Percentiles rank a stretch among this genome's conserved stretches.
phyloP scores from a whole-genome alignment of 2,113 vertebrate genomes.

The Proteles cristata region DNA sequence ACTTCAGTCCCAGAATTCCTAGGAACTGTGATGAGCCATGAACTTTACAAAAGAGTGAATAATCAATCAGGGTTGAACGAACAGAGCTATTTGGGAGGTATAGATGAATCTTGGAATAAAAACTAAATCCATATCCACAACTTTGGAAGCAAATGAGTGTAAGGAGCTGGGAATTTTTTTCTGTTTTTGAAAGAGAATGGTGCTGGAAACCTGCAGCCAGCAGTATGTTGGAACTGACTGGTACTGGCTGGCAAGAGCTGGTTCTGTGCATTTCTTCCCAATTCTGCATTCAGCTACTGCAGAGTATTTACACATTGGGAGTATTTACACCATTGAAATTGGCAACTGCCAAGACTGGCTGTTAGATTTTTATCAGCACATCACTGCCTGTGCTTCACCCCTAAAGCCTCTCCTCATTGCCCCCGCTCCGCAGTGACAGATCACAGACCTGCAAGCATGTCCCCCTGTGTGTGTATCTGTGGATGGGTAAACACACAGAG shows the following conservation, averaged over 20 bases:
- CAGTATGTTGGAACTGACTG: background rate
- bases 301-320: background rate
- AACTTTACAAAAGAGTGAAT: constrained; percentile 56
- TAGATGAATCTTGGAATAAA: constrained; percentile 3
- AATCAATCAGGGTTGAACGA: background rate
- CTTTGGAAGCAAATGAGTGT: background rate
- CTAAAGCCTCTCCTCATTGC: background rate
- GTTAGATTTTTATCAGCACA: background rate
- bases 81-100: background rate
- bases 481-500: background rate
- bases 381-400: background rate
- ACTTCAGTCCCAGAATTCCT: constrained; percentile 19
- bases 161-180: background rate
- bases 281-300: background rate
- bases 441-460: background rate
- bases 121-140: background rate
- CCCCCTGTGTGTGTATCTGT: background rate
- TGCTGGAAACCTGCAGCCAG: background rate
- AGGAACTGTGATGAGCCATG: background rate
- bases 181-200: background rate
- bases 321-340: constrained; percentile 23
- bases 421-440: no score
- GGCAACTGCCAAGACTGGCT: background rate
- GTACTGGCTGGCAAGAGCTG: background rate
- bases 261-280: background rate